Conservation (phyloP, 2,113 vertebrate species). For the Silurus glanis region DNA sequence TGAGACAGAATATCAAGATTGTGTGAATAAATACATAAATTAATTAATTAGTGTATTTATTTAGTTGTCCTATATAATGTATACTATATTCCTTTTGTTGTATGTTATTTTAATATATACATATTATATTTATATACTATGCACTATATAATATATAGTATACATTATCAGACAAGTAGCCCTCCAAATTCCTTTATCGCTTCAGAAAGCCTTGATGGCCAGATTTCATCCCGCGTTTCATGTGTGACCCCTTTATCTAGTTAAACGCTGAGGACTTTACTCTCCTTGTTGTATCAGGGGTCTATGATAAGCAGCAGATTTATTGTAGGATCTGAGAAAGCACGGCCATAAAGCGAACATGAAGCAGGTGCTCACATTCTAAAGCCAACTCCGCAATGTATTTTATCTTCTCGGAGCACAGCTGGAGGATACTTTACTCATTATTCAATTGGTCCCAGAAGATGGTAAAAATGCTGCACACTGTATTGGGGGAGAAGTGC, state of each 20-base stretch:
- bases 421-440: constrained; percentile 46
- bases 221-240: background rate
- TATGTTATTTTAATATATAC: too few relatives aligned
- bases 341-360: constrained; percentile 20
- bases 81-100: too few relatives aligned
- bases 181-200: too few relatives aligned
- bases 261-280: constrained; percentile 15
- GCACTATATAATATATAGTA: too few relatives aligned
- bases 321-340: background rate
- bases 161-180: too few relatives aligned
- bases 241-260: constrained; percentile 14
- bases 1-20: too few relatives aligned
- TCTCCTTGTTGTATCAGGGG: constrained; percentile 6
- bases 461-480: constrained; percentile 29
- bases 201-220: background rate
- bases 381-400: constrained; percentile 36
- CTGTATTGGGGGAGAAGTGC: constrained; percentile 16
- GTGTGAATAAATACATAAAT: too few relatives aligned
- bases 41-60: too few relatives aligned
- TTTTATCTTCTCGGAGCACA: constrained; percentile 42
- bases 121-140: too few relatives aligned
- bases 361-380: constrained; percentile 20
- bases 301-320: constrained; percentile 17
- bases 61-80: too few relatives aligned
- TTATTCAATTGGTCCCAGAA: constrained; percentile 49